Conservation (phyloP, 1,140 invertebrate species). For the Arion vulgaris region DNA sequence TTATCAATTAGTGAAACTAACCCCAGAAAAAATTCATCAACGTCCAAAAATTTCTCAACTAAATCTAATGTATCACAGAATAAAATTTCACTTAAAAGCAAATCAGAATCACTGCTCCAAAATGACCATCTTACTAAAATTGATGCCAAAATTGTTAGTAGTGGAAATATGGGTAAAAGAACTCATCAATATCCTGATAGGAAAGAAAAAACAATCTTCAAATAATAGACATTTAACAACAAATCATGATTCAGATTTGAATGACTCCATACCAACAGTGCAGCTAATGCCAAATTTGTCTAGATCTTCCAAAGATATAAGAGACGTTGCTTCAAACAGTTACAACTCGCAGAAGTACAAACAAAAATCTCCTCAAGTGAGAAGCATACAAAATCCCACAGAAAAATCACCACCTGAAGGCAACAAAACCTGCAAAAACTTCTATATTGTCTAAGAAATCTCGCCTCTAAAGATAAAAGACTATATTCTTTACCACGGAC, state of each 20-base stretch:
- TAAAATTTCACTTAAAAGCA: neutral
- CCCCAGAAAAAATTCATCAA: neutral
- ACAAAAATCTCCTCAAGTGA: neutral
- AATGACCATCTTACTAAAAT: too few species aligned
- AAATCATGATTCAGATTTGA: neutral
- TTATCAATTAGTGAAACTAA: neutral
- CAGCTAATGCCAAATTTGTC: neutral
- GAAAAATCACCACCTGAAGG: neutral
- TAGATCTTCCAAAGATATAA: neutral
- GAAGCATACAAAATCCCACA: neutral
- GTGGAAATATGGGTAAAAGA: neutral
- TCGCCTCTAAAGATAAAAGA: neutral
- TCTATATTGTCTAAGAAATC: neutral
- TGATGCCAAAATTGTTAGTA: neutral
- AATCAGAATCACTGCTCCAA: neutral
- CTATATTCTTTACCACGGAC: neutral
- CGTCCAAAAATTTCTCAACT: neutral
- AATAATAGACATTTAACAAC: neutral
- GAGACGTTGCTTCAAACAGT: neutral
- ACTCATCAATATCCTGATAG: neutral
- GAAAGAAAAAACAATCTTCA: neutral
- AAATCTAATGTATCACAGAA: neutral
- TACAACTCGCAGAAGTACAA: neutral
- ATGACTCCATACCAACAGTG: neutral
- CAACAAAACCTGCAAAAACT: neutral